phyloP scores from a whole-genome alignment of 2,113 vertebrate genomes.

The Probosciger aterrimus region DNA sequence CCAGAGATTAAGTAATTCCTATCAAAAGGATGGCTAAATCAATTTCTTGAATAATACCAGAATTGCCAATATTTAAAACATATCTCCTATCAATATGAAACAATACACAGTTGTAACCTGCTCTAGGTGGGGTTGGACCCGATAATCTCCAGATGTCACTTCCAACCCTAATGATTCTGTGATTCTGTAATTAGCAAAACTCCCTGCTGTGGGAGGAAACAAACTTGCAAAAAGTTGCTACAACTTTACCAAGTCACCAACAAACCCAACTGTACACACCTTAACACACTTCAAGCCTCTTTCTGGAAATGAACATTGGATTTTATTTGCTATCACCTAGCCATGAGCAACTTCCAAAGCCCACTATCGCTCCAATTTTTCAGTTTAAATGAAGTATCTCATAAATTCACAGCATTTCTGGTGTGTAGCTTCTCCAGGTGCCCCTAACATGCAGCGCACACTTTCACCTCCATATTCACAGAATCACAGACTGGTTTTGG shows the following conservation, averaged over 20 bases:
- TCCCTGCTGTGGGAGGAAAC: background rate
- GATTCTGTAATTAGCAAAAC: background rate
- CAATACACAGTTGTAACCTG: background rate
- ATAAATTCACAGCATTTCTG: background rate
- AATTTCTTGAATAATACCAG: background rate
- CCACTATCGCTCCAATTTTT: background rate
- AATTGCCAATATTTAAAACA: background rate
- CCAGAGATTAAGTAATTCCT: background rate
- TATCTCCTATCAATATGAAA: background rate
- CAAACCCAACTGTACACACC: background rate
- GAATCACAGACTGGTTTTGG: background rate
- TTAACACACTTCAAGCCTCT: accelerated
- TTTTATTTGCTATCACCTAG: background rate
- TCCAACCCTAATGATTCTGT: background rate
- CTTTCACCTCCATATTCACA: background rate
- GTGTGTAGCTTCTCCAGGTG: accelerated
- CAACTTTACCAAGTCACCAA: background rate
- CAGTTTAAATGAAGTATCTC: background rate
- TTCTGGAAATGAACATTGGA: background rate
- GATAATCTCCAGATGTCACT: background rate
- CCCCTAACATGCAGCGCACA: accelerated
- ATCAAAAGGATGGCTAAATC: background rate
- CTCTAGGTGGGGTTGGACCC: background rate
- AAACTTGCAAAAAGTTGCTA: background rate
- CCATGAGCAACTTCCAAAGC: background rate